A percentile compares a stretch with the other conserved stretches of the same genome.
These are phyloP conservation scores for Plectropomus leopardus DNA, from an alignment of 2,113 vertebrate species.

Conservation along the genomic window DNA sequence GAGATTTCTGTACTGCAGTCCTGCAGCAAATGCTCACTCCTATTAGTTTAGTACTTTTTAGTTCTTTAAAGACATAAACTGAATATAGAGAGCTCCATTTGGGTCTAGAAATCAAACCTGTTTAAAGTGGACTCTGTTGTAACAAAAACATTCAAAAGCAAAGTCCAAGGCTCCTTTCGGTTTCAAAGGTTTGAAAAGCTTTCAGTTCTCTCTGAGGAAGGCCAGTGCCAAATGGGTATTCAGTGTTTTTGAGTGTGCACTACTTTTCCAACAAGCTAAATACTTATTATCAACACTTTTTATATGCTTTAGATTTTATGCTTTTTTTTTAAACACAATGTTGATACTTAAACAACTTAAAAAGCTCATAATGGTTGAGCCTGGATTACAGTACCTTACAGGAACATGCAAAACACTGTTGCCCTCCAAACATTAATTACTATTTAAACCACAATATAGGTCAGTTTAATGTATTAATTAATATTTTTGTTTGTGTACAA, in stretches of 20 bases:
- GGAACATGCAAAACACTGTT: too few species aligned
- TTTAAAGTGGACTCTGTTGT: not conserved
- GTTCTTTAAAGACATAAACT: not conserved
- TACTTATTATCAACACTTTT: not conserved
- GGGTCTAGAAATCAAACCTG: not conserved
- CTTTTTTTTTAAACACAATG: not conserved
- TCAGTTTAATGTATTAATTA: too few species aligned
- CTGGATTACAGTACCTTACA: too few species aligned
- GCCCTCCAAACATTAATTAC: too few species aligned
- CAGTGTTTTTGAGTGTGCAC: not conserved
- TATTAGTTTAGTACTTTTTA: not conserved
- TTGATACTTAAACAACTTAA: not conserved
- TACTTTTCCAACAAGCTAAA: not conserved
- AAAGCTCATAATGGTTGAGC: not conserved
- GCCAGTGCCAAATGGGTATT: not conserved
- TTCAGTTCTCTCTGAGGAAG: not conserved
- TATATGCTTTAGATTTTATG: not conserved
- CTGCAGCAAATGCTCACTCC: not conserved
- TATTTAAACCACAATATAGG: too few species aligned
- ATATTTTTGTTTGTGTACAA: too few species aligned
- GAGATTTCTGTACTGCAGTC: not conserved
- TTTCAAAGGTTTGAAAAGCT: not conserved
- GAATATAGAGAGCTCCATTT: not conserved
- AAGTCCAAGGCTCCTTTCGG: not conserved
- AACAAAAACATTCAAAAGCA: not conserved